These are phyloP conservation scores for Aphelocoma californica DNA, from an alignment of 2,797 vertebrate genomes.

Conservation along the genomic window DNA sequence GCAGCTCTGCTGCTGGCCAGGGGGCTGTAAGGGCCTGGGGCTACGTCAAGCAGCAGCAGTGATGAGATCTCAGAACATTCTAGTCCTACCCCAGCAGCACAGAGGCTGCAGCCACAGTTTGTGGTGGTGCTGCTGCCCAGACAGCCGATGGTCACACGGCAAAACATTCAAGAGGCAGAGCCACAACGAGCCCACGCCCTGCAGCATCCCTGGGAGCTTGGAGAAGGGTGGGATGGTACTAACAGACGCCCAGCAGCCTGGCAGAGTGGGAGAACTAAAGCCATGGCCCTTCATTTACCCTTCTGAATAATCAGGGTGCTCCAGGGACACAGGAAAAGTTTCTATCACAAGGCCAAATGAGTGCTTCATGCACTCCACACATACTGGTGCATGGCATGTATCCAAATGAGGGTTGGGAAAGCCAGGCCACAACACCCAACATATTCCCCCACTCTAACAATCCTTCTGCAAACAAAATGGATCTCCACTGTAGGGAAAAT, in stretches of 20 bases:
- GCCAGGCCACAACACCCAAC: not conserved
- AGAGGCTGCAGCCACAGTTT: not conserved
- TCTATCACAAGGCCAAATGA: not conserved
- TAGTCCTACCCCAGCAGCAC: not conserved
- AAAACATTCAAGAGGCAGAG: not conserved
- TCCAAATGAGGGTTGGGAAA: not conserved
- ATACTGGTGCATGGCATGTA: rapidly evolving
- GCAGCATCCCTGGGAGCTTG: not conserved
- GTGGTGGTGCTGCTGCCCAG: not conserved
- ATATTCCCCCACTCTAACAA: rapidly evolving
- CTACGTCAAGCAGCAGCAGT: not conserved
- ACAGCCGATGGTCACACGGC: not conserved
- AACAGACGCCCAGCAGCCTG: not conserved
- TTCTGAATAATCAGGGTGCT: not conserved
- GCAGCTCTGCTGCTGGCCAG: not conserved
- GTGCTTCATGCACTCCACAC: rapidly evolving
- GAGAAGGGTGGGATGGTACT: not conserved
- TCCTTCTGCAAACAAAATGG: not conserved
- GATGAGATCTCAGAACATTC: not conserved
- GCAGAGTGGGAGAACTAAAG: not conserved
- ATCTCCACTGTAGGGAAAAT: not conserved
- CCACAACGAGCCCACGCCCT: not conserved
- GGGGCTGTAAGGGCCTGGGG: not conserved
- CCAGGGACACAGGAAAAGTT: not conserved
- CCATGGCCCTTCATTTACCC: not conserved